Evolutionary conservation across 1,140 invertebrate species (phyloP).

Genomic region (Drosophila pallidifrons): DNA sequence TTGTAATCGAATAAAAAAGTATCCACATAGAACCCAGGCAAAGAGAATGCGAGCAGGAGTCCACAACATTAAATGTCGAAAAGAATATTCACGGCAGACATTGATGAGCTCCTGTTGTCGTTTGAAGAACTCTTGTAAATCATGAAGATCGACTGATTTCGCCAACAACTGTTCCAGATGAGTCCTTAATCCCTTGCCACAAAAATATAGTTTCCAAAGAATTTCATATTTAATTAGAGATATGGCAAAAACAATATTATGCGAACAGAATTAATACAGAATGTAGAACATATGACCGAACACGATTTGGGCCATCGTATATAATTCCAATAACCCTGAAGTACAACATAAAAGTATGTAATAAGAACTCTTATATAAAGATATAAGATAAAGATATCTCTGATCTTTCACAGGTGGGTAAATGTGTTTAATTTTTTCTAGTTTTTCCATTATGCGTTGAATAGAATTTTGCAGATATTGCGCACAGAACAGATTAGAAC

Average conservation of each 20-base stretch:
- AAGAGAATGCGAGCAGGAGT: too few species aligned
- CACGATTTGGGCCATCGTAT: not conserved
- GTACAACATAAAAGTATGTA: too few species aligned
- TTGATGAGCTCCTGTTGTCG: conserved; percentile 1
- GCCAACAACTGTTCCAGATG: not conserved
- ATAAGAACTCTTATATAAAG: too few species aligned
- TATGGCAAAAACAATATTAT: not conserved
- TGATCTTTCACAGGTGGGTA: too few species aligned
- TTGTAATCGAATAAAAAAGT: too few species aligned
- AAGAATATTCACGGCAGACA: conserved; percentile 1
- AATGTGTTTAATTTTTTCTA: too few species aligned
- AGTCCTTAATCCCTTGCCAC: not conserved
- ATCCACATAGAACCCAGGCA: too few species aligned
- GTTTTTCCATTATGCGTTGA: too few species aligned
- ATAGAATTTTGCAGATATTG: too few species aligned
- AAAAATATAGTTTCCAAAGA: conserved; percentile 1
- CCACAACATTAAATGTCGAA: not conserved
- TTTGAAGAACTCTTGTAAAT: not conserved
- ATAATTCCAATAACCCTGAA: not conserved
- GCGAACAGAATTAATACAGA: not conserved
- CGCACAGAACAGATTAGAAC: too few species aligned
- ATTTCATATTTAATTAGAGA: conserved; percentile 2
- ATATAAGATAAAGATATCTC: too few species aligned
- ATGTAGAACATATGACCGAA: not conserved
- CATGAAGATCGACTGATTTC: not conserved